phyloP scores from a whole-genome alignment of 2,888 invertebrate genomes.

The Dolichomitus sp. region DNA sequence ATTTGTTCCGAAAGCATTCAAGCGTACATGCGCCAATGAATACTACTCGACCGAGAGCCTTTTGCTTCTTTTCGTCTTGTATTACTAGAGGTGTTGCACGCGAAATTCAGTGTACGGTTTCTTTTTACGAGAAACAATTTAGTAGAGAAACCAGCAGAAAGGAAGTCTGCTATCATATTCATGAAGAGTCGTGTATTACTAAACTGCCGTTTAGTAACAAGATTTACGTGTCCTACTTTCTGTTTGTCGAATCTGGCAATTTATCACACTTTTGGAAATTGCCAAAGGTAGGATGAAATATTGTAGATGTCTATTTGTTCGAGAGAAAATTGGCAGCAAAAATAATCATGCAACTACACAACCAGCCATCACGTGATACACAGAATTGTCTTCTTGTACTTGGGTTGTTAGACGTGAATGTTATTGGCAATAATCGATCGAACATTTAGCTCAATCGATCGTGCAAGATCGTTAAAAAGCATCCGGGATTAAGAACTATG shows the following conservation, averaged over 20 bases:
- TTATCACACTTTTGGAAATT: too few relatives aligned
- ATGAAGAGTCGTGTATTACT: neutral
- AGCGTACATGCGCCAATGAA: constrained; percentile 37
- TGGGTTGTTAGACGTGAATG: neutral
- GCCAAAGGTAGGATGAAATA: too few relatives aligned
- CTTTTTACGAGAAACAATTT: neutral
- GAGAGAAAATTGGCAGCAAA: too few relatives aligned
- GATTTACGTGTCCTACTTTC: too few relatives aligned
- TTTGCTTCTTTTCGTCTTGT: constrained; percentile 5
- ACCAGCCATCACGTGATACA: neutral
- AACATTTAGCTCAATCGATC: constrained; percentile 1
- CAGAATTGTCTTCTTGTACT: neutral
- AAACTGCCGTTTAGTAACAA: too few relatives aligned
- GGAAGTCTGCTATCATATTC: neutral
- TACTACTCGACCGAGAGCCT: constrained; percentile 49
- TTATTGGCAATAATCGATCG: neutral
- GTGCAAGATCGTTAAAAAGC: neutral
- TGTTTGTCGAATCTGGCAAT: too few relatives aligned
- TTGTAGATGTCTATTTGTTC: too few relatives aligned
- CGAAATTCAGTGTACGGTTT: neutral
- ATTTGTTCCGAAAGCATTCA: constrained; percentile 57
- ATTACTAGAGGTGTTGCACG: neutral
- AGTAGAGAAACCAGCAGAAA: neutral
- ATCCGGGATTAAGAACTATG: constrained; percentile 8
- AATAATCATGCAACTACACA: neutral